Base-by-base conservation (phyloP, 2,888 invertebrate genomes). In the Aricia artaxerxes region DNA sequence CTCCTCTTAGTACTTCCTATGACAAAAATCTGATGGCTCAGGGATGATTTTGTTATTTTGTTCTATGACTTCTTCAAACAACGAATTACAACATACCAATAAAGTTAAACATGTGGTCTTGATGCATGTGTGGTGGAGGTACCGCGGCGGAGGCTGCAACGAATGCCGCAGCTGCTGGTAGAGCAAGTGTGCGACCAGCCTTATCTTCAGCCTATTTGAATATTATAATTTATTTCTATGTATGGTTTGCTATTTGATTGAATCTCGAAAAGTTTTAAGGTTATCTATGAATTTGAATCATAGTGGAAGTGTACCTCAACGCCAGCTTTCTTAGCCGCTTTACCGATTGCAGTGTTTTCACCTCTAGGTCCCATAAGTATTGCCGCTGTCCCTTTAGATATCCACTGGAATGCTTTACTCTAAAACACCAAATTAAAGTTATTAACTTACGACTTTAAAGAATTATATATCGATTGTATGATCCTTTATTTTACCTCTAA, bases 81-180 rank as follows among this genome's bases (percentile, higher is more conserved):
- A 57, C 16, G 2, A 16, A 16, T 4, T 57, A 16, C 3, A 16
- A 16, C 57, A 57, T 4, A 92, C 94, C 93, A 0, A 94, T 82
- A 81, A 92, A 91, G 84, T 93, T 92, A 80, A 85, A 94, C 90
- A 94, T 94, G 79, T 94, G 94, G 44, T 94, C 94, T 60, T 91
- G 90, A 61, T 93, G 94, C 94, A 94, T 94, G 64, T 91, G 90
- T 0, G 91, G 89, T 0, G 94, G 93, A 0, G 93, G 93, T 0
- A 93, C 92, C 0, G 89, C 83, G 0, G 85, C 89, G 0, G 92
- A 82, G 0, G 94, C 92, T 0, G 92, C 93, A 0, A 87, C 84
- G 82, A 93, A 94, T 0, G 93, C 93, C 0, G 93, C 93, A 0
- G 92, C 93, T 0, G 92, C 92, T 0, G 93, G 90, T 44, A 94